These are phyloP conservation scores for Halcyon senegalensis DNA, from an alignment of 2,113 vertebrate genomes.

Conservation along the genomic window DNA sequence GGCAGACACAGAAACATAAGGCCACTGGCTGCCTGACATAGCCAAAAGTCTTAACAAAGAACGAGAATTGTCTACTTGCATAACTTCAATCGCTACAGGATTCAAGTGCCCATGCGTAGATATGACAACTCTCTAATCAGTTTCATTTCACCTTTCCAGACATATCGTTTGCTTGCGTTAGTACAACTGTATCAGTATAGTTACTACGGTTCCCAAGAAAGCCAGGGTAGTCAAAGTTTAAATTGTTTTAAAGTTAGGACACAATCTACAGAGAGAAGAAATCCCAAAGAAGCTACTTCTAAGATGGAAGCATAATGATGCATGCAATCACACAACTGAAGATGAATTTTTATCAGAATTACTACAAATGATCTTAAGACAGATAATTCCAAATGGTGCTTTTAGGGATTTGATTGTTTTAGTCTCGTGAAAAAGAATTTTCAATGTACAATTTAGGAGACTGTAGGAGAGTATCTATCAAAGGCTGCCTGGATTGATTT, in stretches of 20 bases:
- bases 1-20: background rate
- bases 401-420: background rate
- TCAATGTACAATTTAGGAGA: background rate
- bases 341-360: background rate
- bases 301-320: background rate
- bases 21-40: background rate
- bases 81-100: background rate
- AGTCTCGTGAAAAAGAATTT: background rate
- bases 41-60: background rate
- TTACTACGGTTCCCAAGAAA: background rate
- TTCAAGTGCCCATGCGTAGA: accelerated
- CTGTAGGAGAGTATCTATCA: background rate
- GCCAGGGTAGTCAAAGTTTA: background rate
- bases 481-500: background rate
- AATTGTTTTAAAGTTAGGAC: background rate
- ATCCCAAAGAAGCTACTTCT: background rate
- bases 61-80: background rate
- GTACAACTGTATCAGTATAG: background rate
- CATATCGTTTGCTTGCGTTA: background rate
- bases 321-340: background rate
- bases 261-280: background rate
- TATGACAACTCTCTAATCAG: background rate
- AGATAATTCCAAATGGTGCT: background rate
- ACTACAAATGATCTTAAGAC: background rate
- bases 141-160: background rate